Evolutionary conservation across 2,113 vertebrate genomes (phyloP).

Genomic region (Syngnathoides biaculeatus): DNA sequence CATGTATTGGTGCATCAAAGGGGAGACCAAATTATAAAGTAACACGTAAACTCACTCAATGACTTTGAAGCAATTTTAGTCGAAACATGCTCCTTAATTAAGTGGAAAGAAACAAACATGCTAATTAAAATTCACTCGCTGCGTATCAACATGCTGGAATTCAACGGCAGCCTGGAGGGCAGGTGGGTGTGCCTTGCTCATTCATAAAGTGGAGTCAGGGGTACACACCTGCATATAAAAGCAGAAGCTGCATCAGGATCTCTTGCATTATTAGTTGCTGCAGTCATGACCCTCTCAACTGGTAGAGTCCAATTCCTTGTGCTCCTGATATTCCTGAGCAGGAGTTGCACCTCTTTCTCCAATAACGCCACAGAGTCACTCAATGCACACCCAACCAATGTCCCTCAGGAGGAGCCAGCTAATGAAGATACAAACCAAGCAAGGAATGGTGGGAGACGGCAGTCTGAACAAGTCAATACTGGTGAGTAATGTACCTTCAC

Average conservation of each 20-base stretch:
- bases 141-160: too few relatives aligned
- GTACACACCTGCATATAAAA: constrained; percentile 38
- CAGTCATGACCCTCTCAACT: constrained; percentile 43
- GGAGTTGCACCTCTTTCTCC: constrained; percentile 41
- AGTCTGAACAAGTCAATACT: background rate
- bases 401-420: constrained; percentile 8
- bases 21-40: too few relatives aligned
- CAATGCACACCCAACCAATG: background rate
- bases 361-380: constrained; percentile 64
- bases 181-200: constrained; percentile 28
- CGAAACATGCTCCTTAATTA: too few relatives aligned
- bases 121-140: too few relatives aligned
- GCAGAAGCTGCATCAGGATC: constrained; percentile 15
- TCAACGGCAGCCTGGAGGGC: background rate
- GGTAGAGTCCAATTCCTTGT: constrained; percentile 35
- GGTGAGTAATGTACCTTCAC: constrained; percentile 48
- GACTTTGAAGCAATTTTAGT: too few relatives aligned
- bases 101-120: too few relatives aligned
- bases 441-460: constrained; percentile 52
- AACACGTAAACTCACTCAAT: too few relatives aligned
- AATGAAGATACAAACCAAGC: constrained; percentile 61
- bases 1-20: too few relatives aligned
- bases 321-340: constrained; percentile 46
- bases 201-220: constrained; percentile 10
- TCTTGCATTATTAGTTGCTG: background rate